These are phyloP conservation scores for Clangula hyemalis DNA, from an alignment of 2,797 vertebrate species.

Conservation along the genomic window DNA sequence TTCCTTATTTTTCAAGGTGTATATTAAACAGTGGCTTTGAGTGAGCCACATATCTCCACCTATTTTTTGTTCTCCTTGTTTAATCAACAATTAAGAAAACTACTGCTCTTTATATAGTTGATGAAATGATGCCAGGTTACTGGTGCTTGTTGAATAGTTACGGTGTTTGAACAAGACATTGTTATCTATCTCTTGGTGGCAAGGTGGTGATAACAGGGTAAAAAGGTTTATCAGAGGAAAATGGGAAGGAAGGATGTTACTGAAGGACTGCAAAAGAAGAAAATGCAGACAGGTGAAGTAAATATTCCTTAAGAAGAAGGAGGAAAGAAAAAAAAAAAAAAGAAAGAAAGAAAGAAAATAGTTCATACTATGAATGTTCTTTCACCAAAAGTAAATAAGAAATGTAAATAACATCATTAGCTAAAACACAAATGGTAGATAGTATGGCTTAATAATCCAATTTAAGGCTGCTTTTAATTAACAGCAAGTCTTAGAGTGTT, in stretches of 20 bases:
- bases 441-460: neutral
- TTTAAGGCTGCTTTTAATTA: slow-evolving; percentile 10
- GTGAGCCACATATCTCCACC: neutral
- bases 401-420: neutral
- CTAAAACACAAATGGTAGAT: neutral
- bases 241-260: neutral
- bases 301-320: neutral
- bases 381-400: neutral
- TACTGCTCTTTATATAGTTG: neutral
- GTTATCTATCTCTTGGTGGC: slow-evolving; percentile 32
- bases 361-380: neutral
- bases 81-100: slow-evolving; percentile 31
- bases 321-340: neutral
- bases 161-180: slow-evolving; percentile 26
- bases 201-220: neutral
- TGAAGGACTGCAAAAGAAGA: neutral
- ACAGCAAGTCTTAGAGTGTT: neutral
- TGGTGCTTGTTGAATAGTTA: neutral
- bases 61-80: neutral
- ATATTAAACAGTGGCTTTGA: neutral
- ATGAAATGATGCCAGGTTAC: slow-evolving; percentile 18
- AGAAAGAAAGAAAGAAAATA: neutral
- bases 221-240: slow-evolving; percentile 32
- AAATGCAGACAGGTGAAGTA: neutral
- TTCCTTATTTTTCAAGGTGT: neutral